phyloP scores from a whole-genome alignment of 2,888 invertebrate genomes.

The Danaus chrysippus region DNA sequence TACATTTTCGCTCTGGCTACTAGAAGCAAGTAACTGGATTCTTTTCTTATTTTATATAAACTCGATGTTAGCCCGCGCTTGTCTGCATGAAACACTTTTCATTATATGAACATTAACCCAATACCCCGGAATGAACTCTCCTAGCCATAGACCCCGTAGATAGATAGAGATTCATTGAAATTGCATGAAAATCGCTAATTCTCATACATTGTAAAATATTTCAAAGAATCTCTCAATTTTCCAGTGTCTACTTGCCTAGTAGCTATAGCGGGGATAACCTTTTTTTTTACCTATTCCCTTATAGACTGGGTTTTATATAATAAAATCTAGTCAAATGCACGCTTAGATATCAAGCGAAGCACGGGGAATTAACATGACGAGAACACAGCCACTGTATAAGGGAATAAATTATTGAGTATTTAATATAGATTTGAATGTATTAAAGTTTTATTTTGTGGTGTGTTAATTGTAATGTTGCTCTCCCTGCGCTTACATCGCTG shows the following conservation, averaged over 20 bases:
- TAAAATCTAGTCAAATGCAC: constrained; percentile 65
- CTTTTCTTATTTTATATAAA: constrained; percentile 41
- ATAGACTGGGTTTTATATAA: constrained; percentile 64
- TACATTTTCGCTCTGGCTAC: constrained; percentile 77
- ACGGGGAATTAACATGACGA: constrained; percentile 44
- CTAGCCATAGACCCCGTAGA: constrained; percentile 70
- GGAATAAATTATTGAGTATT: too few species aligned
- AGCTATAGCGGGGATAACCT: constrained; percentile 74
- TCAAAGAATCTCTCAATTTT: constrained; percentile 68
- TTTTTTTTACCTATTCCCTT: constrained; percentile 61
- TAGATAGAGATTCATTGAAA: constrained; percentile 73
- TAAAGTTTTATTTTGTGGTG: constrained; percentile 23
- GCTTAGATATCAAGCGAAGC: constrained; percentile 63
- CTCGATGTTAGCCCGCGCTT: constrained; percentile 64
- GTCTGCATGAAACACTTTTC: constrained; percentile 45
- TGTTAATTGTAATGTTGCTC: constrained; percentile 33
- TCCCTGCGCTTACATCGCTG: constrained; percentile 61
- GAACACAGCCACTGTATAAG: constrained; percentile 27
- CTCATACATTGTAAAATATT: constrained; percentile 40
- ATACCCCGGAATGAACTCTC: constrained; percentile 62
- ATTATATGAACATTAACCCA: constrained; percentile 31
- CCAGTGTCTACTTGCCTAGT: constrained; percentile 75
- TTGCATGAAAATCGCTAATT: constrained; percentile 30
- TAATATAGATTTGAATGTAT: too few species aligned
- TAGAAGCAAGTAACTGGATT: constrained; percentile 75